A percentile compares a stretch with the other conserved stretches of the same genome.
These are phyloP conservation scores for Mirounga angustirostris DNA, from an alignment of 2,113 vertebrate genomes.

Conservation along the genomic window DNA sequence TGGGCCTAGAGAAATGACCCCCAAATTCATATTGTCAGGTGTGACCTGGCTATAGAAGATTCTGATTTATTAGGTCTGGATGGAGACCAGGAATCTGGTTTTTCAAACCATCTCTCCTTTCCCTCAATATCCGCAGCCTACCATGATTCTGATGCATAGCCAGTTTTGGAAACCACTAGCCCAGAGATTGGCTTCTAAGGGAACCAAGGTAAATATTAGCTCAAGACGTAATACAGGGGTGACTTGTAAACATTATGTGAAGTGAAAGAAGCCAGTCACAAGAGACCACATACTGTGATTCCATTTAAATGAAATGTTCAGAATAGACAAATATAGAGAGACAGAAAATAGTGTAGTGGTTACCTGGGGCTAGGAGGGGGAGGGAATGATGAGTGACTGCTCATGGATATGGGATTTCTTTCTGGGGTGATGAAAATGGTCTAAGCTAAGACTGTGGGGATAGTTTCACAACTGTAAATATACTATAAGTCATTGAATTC, in stretches of 20 bases:
- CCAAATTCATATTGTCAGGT: background rate
- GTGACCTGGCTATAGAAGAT: background rate
- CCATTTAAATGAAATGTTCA: background rate
- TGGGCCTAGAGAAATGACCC: background rate
- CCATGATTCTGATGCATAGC: background rate
- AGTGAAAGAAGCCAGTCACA: background rate
- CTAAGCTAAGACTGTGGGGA: background rate
- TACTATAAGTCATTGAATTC: background rate
- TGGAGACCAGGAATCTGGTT: background rate
- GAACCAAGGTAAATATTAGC: background rate
- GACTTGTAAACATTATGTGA: background rate
- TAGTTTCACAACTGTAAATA: background rate
- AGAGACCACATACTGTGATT: background rate
- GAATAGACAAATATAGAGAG: background rate
- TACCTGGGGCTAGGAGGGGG: background rate
- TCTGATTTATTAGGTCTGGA: background rate
- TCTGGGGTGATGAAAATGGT: background rate
- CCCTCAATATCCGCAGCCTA: background rate
- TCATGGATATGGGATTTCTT: background rate
- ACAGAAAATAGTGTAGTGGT: background rate
- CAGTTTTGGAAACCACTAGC: background rate
- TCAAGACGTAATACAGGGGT: background rate
- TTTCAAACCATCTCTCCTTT: background rate
- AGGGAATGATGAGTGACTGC: background rate
- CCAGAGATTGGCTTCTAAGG: background rate